Conservation (phyloP, 2,797 vertebrate genomes). For the Tolypeutes matacus region DNA sequence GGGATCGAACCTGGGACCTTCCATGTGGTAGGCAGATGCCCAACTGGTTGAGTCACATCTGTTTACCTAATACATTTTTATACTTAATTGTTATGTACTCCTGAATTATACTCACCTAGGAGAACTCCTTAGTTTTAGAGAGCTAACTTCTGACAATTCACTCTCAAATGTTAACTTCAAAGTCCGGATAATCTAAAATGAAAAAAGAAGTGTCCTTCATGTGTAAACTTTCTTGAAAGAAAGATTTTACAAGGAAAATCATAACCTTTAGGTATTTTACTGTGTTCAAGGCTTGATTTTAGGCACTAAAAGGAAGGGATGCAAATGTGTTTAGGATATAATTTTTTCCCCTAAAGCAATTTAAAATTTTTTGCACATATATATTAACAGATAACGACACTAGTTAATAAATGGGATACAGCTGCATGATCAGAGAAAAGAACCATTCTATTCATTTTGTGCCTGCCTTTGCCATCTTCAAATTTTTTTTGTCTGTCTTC, state of each 20-base stretch:
- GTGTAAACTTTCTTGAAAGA: conserved; percentile 20
- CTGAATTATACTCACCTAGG: conserved; percentile 82
- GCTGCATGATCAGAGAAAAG: not conserved
- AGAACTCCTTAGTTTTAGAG: conserved; percentile 81
- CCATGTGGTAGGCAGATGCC: too few species aligned
- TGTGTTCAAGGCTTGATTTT: conserved; percentile 23
- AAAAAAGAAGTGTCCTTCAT: conserved; percentile 44
- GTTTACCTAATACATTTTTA: not conserved
- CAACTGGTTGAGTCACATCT: too few species aligned
- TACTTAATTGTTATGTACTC: conserved; percentile 24
- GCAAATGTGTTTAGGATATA: not conserved
- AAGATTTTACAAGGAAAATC: conserved; percentile 54
- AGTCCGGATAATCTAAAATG: conserved; percentile 86
- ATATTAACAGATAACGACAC: not conserved
- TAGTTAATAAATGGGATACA: conserved; percentile 41
- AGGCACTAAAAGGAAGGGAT: conserved; percentile 1
- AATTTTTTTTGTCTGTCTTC: not conserved
- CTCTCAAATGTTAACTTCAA: conserved; percentile 85
- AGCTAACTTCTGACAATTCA: conserved; percentile 85
- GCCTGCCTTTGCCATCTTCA: not conserved
- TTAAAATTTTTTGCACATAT: conserved; percentile 31
- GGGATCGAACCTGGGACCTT: too few species aligned
- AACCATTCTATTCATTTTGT: conserved; percentile 33
- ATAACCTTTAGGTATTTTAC: not conserved
- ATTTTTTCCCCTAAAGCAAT: not conserved